These are phyloP conservation scores for Cairina moschata DNA, from an alignment of 2,113 vertebrate species.

Conservation along the genomic window DNA sequence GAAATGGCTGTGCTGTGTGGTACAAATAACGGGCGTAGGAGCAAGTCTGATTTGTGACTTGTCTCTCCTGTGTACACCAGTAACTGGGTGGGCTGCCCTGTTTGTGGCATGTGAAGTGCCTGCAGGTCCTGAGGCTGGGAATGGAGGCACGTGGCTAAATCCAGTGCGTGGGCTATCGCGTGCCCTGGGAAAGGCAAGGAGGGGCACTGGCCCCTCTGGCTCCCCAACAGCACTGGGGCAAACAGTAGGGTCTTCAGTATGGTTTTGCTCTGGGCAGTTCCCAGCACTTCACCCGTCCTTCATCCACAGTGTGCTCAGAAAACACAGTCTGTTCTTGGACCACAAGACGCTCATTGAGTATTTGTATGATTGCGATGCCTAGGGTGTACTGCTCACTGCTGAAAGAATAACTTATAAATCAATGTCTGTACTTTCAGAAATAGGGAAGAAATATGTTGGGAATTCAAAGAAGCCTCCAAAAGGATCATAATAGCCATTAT, in stretches of 20 bases:
- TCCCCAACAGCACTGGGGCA: neutral
- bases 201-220: accelerated
- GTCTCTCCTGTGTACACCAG: neutral
- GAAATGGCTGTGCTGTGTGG: neutral
- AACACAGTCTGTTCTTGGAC: neutral
- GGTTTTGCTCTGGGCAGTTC: neutral
- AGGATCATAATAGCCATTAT: neutral
- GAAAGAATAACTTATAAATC: neutral
- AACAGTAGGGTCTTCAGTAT: accelerated
- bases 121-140: neutral
- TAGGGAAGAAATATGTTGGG: neutral
- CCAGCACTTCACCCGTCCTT: neutral
- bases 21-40: neutral
- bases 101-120: neutral
- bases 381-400: neutral
- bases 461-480: neutral
- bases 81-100: neutral
- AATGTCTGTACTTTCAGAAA: neutral
- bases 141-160: neutral
- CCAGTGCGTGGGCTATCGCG: neutral
- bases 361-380: neutral
- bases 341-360: neutral
- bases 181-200: neutral
- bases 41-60: neutral
- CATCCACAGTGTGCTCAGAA: neutral